Conservation (phyloP, 1,140 invertebrate species). For the Tetramorium parvispinum region DNA sequence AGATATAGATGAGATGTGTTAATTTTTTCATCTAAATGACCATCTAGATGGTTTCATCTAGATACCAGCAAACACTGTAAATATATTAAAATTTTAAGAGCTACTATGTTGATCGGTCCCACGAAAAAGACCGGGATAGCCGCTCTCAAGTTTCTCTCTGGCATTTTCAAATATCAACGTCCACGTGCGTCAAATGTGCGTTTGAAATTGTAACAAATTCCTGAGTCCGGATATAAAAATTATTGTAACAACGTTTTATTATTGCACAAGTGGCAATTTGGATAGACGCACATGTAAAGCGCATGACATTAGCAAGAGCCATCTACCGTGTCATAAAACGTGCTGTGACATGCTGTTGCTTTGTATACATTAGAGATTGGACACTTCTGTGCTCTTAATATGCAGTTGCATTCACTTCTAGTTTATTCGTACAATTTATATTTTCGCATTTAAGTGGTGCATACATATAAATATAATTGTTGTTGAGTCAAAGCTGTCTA, state of each 20-base stretch:
- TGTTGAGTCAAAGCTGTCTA: neutral
- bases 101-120: too few relatives aligned
- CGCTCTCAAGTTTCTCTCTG: too few relatives aligned
- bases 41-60: too few relatives aligned
- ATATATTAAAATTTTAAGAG: too few relatives aligned
- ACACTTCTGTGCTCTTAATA: neutral
- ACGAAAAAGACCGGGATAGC: too few relatives aligned
- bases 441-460: neutral
- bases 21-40: too few relatives aligned
- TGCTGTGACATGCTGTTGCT: neutral
- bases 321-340: slow-evolving; percentile 27
- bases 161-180: neutral
- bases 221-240: neutral
- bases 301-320: slow-evolving; percentile 6
- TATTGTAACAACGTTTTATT: neutral
- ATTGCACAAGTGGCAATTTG: neutral
- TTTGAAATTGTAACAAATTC: neutral
- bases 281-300: neutral
- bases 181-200: neutral
- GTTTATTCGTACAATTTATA: neutral
- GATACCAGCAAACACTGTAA: too few relatives aligned
- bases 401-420: slow-evolving; percentile 31
- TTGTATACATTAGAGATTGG: neutral
- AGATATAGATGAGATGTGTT: too few relatives aligned
- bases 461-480: neutral